phyloP scores from a whole-genome alignment of 2,888 invertebrate genomes.

The Callyntrura guangdongensis region DNA sequence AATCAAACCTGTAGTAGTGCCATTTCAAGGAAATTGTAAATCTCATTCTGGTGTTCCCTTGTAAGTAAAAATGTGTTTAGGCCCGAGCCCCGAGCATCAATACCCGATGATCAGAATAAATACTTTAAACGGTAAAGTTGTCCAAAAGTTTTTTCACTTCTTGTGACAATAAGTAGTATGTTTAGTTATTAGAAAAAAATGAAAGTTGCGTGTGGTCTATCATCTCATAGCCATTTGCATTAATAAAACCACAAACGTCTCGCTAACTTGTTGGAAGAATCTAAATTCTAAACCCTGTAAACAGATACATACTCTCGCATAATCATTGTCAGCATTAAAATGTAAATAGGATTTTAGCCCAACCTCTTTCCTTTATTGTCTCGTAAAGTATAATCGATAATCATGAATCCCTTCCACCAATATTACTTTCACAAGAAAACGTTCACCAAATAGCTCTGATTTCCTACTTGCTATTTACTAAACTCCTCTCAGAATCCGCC shows the following conservation, averaged over 20 bases:
- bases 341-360: conserved; percentile 12
- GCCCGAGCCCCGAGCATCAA: too few relatives aligned
- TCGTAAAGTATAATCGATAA: not conserved
- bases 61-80: too few relatives aligned
- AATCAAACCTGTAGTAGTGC: too few relatives aligned
- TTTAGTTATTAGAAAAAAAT: too few relatives aligned
- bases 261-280: conserved; percentile 29
- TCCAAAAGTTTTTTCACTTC: too few relatives aligned
- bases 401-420: too few relatives aligned
- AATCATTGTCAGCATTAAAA: not conserved
- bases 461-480: not conserved
- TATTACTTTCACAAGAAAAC: too few relatives aligned
- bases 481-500: not conserved
- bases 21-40: too few relatives aligned
- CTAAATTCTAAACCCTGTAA: not conserved
- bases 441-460: conserved; percentile 2
- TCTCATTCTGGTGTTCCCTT: too few relatives aligned
- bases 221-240: too few relatives aligned
- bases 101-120: not conserved
- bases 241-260: not conserved
- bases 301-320: not conserved
- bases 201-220: too few relatives aligned
- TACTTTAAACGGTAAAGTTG: not conserved
- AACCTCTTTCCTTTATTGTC: not conserved
- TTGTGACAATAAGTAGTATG: too few relatives aligned